phyloP scores from a whole-genome alignment of 2,888 invertebrate genomes.

The Polyommatus icarus region DNA sequence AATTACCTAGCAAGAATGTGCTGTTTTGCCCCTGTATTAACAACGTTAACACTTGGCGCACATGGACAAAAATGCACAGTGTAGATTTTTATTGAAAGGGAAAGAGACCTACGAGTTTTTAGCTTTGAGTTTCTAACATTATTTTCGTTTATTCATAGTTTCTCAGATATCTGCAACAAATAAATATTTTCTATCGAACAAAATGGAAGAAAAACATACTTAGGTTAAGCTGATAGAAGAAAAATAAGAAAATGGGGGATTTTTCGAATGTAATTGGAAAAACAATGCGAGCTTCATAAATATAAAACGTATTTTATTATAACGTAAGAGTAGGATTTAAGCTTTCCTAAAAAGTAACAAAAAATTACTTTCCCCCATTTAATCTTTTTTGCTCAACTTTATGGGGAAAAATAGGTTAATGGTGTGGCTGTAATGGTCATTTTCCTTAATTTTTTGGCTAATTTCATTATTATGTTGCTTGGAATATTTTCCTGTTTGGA shows the following conservation, averaged over 20 bases:
- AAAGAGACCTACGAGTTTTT: too few relatives aligned
- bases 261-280: slow-evolving; percentile 41
- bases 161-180: not conserved
- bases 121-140: too few relatives aligned
- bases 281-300: slow-evolving; percentile 5
- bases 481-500: too few relatives aligned
- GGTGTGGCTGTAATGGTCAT: not conserved
- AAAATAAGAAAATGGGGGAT: not conserved
- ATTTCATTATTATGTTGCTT: not conserved
- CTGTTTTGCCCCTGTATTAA: not conserved
- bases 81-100: too few relatives aligned
- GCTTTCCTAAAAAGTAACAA: not conserved
- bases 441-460: not conserved
- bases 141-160: not conserved
- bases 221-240: not conserved
- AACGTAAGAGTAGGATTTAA: slow-evolving; percentile 3
- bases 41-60: not conserved
- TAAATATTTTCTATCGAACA: not conserved
- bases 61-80: not conserved
- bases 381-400: not conserved
- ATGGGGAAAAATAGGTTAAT: not conserved
- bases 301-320: slow-evolving; percentile 5
- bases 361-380: not conserved
- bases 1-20: too few relatives aligned
- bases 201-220: not conserved